Evolutionary conservation across 2,888 invertebrate species (phyloP).

Genomic region (Cosmia trapezina): DNA sequence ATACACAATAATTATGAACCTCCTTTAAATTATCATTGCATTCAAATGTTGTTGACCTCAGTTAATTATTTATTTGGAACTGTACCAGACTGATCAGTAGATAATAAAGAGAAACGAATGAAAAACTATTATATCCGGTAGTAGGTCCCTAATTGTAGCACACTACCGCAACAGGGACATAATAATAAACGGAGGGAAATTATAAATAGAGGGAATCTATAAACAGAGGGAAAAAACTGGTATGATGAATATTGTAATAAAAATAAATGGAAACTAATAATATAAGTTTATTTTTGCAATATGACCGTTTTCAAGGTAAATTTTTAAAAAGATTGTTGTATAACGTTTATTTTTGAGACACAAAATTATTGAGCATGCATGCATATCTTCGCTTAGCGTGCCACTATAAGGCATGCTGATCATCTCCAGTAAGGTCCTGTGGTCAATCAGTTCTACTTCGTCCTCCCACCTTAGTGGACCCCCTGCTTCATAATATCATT

Average conservation of each 20-base stretch:
- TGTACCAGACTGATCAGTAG: background rate
- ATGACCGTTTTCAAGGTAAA: background rate
- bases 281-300: background rate
- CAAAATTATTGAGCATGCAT: background rate
- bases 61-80: background rate
- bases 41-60: slow-evolving; percentile 6
- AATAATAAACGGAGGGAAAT: background rate
- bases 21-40: background rate
- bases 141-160: background rate
- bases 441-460: background rate
- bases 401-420: background rate
- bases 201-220: background rate
- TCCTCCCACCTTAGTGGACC: background rate
- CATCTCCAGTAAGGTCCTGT: background rate
- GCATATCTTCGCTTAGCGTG: background rate
- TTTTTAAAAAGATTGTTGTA: background rate
- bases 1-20: background rate
- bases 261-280: background rate
- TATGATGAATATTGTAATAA: background rate
- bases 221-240: background rate
- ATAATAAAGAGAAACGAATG: too few species aligned
- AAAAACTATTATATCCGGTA: too few species aligned
- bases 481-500: background rate
- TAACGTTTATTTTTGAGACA: background rate
- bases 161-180: background rate